phyloP scores from a whole-genome alignment of 2,113 vertebrate genomes.

The Pachyramphus minor region DNA sequence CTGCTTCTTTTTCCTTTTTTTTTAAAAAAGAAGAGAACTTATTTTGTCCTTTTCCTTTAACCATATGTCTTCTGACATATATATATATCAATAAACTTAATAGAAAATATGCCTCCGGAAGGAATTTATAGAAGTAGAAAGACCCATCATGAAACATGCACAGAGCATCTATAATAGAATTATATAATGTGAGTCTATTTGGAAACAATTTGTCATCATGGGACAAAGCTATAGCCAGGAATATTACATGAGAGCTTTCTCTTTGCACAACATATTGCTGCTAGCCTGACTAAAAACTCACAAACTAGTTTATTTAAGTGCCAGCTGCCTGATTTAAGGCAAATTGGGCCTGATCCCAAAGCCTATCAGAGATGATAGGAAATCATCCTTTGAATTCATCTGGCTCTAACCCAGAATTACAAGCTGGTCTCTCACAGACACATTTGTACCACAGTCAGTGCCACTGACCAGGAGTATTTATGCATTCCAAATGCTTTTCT shows the following conservation, averaged over 20 bases:
- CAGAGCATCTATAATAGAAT: neutral
- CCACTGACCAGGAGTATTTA: neutral
- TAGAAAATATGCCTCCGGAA: neutral
- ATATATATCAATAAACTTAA: neutral
- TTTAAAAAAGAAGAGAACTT: neutral
- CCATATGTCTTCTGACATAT: neutral
- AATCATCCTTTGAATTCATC: constrained; percentile 7
- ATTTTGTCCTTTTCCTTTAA: neutral
- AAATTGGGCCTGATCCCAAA: constrained; percentile 28
- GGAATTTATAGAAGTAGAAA: neutral
- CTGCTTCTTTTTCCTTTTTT: neutral
- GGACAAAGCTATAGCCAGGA: neutral
- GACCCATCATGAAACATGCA: neutral
- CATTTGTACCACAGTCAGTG: neutral
- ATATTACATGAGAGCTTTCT: neutral
- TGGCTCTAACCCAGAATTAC: neutral
- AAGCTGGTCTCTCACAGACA: neutral
- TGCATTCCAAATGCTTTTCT: neutral
- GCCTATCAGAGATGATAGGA: neutral
- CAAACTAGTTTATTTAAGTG: neutral
- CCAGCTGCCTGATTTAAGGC: constrained; percentile 32
- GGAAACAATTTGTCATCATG: neutral
- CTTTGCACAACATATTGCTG: neutral
- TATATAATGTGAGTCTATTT: neutral
- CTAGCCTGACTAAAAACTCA: neutral